Conservation (phyloP, 2,113 vertebrate species). For the Neoarius graeffei region DNA sequence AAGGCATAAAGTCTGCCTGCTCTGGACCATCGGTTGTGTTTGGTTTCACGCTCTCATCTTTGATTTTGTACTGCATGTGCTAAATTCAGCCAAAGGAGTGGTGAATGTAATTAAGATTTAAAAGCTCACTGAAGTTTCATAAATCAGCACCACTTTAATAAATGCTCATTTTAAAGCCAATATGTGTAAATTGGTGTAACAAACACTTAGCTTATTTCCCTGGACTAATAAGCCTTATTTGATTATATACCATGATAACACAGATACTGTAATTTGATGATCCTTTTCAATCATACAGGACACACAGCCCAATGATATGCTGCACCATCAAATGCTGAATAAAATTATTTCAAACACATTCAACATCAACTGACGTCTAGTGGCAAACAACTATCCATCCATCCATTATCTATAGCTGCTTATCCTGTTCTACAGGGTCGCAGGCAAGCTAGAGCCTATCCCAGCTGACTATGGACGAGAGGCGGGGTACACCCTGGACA, state of each 20-base stretch:
- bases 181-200: not conserved
- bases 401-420: no score
- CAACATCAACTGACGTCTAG: no score
- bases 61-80: not conserved
- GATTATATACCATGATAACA: not conserved
- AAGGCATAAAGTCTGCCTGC: not conserved
- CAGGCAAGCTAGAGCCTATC: no score
- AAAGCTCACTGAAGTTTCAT: not conserved
- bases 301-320: not conserved
- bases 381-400: no score
- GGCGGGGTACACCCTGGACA: no score
- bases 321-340: no score
- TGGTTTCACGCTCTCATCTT: not conserved
- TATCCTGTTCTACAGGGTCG: no score
- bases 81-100: not conserved
- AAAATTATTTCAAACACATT: no score
- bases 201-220: not conserved
- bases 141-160: not conserved
- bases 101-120: not conserved
- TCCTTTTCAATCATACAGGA: not conserved
- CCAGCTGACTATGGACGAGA: no score
- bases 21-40: not conserved
- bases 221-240: not conserved
- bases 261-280: not conserved
- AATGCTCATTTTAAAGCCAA: not conserved